Conservation (phyloP, 2,797 vertebrate genomes). For the Limosa lapponica region DNA sequence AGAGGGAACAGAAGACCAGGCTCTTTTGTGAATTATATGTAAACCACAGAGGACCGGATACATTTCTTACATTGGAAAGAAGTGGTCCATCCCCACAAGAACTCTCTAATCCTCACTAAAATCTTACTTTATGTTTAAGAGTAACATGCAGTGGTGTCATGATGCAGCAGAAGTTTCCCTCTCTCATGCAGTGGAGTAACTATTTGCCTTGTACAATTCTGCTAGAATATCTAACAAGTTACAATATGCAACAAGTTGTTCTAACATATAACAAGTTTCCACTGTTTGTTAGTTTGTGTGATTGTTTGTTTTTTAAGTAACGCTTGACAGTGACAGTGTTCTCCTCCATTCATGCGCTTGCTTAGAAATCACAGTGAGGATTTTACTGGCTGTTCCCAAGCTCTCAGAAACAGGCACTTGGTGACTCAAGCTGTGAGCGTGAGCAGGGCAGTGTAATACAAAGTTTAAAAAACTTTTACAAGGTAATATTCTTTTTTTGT, state of each 20-base stretch:
- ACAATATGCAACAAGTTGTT: background rate
- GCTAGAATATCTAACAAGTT: background rate
- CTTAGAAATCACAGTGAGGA: background rate
- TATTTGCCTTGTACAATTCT: background rate
- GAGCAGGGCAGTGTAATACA: background rate
- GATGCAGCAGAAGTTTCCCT: background rate
- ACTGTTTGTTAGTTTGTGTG: background rate
- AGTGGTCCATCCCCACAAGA: background rate
- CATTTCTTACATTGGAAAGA: background rate
- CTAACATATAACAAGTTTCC: background rate
- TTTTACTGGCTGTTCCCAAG: background rate
- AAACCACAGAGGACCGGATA: background rate
- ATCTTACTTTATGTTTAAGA: background rate
- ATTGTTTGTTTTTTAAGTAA: background rate
- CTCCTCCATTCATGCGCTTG: too few relatives aligned
- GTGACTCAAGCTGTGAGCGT: background rate
- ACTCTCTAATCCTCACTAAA: background rate
- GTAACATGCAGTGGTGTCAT: background rate
- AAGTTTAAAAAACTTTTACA: background rate
- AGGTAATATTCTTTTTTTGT: rapidly evolving
- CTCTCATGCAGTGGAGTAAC: background rate
- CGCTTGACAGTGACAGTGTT: background rate
- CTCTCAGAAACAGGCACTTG: background rate
- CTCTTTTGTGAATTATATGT: background rate
- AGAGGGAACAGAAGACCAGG: background rate